These are phyloP conservation scores for Philaethria dido DNA, from an alignment of 2,888 invertebrate genomes.

Conservation along the genomic window DNA sequence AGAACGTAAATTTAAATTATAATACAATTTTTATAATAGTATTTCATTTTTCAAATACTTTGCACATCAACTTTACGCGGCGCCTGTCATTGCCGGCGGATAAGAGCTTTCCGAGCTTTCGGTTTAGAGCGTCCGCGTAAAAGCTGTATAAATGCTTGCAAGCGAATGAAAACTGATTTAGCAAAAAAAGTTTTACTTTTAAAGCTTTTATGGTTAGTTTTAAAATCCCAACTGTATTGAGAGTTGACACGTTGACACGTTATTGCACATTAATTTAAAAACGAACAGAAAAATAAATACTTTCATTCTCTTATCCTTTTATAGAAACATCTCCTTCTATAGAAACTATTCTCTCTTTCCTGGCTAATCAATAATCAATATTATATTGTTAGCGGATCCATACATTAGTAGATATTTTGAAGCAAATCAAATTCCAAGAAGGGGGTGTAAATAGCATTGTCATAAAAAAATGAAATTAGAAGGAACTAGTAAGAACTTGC, in stretches of 20 bases:
- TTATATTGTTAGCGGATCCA: too few species aligned
- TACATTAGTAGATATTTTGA: too few species aligned
- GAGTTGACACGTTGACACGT: constrained; percentile 1
- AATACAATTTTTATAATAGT: constrained; percentile 14
- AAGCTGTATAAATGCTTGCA: constrained; percentile 29
- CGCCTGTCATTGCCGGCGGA: constrained; percentile 33
- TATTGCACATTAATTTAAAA: too few species aligned
- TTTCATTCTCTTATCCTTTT: too few species aligned
- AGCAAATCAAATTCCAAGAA: too few species aligned
- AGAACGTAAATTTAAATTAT: background rate
- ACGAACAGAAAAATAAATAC: too few species aligned
- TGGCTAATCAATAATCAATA: too few species aligned
- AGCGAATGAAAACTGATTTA: constrained; percentile 26
- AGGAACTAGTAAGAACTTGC: too few species aligned
- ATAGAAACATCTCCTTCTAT: too few species aligned
- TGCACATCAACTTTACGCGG: constrained; percentile 23
- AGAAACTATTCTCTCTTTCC: too few species aligned
- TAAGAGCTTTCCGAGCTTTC: constrained; percentile 31
- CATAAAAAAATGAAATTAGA: too few species aligned
- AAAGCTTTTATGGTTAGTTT: constrained; percentile 4
- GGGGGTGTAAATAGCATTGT: too few species aligned
- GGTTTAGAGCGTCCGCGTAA: constrained; percentile 29
- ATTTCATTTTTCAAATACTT: constrained; percentile 25
- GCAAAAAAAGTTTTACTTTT: constrained; percentile 23
- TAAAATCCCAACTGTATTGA: constrained; percentile 5